Conservation (phyloP, 2,113 vertebrate species). For the Channa argus region DNA sequence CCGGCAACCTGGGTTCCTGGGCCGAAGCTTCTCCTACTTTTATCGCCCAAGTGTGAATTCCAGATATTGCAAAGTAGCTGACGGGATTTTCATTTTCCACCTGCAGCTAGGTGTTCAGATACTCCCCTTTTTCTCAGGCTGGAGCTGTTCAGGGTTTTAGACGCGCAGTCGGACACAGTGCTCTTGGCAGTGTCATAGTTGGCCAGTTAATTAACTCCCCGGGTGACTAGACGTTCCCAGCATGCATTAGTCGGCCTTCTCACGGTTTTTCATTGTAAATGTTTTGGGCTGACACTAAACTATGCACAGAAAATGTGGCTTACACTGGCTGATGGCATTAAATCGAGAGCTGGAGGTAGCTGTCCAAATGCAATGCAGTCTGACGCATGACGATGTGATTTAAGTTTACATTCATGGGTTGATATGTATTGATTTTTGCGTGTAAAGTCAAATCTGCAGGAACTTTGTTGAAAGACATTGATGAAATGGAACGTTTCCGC, state of each 20-base stretch:
- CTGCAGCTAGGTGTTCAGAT: constrained; percentile 43
- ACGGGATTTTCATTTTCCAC: constrained; percentile 45
- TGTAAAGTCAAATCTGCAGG: too few species aligned
- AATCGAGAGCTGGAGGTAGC: constrained; percentile 13
- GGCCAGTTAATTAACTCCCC: constrained; percentile 74
- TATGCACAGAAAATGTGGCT: constrained; percentile 37
- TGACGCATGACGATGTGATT: too few species aligned
- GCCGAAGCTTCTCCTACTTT: constrained; percentile 3
- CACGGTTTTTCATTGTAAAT: constrained; percentile 55
- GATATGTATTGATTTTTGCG: too few species aligned
- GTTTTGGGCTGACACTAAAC: constrained; percentile 62
- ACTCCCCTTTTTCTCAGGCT: constrained; percentile 14
- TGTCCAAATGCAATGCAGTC: neutral
- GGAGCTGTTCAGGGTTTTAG: constrained; percentile 47
- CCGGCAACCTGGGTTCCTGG: constrained; percentile 7
- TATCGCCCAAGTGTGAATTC: neutral
- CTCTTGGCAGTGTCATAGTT: constrained; percentile 65
- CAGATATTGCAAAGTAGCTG: constrained; percentile 9
- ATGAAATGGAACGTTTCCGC: too few species aligned
- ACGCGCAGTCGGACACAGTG: constrained; percentile 46
- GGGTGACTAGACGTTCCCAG: constrained; percentile 69
- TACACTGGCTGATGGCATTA: constrained; percentile 1
- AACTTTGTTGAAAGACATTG: too few species aligned
- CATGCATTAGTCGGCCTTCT: constrained; percentile 69
- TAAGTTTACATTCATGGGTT: too few species aligned